A percentile compares a stretch with the other conserved stretches of the same genome.
These are phyloP conservation scores for pig (Sus scrofa) DNA, from an alignment of 2,113 vertebrate genomes.

Conservation along the genomic window DNA sequence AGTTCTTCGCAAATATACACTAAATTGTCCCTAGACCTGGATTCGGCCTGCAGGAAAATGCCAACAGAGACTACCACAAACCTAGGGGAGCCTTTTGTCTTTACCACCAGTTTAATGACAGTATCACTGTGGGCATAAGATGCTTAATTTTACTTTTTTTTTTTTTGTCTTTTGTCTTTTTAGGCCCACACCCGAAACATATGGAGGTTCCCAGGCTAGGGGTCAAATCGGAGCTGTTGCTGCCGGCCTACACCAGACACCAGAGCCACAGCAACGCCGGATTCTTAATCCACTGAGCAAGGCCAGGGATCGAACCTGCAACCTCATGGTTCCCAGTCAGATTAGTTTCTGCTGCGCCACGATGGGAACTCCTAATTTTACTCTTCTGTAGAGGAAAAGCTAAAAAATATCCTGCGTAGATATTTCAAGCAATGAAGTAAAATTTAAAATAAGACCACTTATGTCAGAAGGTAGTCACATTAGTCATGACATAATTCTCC, in stretches of 20 bases:
- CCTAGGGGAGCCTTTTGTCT: background rate
- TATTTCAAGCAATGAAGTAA: conserved; percentile 34
- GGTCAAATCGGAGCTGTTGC: too few species aligned
- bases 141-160: background rate
- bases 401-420: conserved; percentile 16
- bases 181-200: too few species aligned
- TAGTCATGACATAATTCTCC: background rate
- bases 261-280: too few species aligned
- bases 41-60: background rate
- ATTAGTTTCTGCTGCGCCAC: too few species aligned
- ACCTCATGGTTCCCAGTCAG: too few species aligned
- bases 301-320: too few species aligned
- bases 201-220: too few species aligned
- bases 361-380: too few species aligned
- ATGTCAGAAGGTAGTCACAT: background rate
- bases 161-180: too few species aligned
- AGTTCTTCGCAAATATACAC: background rate
- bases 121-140: background rate
- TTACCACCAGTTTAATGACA: background rate
- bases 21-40: background rate
- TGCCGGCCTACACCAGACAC: too few species aligned
- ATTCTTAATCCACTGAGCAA: too few species aligned
- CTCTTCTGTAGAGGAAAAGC: conserved; percentile 5
- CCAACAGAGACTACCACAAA: background rate
- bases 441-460: conserved; percentile 34